These are phyloP conservation scores for Acrocephalus scirpaceus DNA, from an alignment of 2,797 vertebrate species.

Conservation along the genomic window DNA sequence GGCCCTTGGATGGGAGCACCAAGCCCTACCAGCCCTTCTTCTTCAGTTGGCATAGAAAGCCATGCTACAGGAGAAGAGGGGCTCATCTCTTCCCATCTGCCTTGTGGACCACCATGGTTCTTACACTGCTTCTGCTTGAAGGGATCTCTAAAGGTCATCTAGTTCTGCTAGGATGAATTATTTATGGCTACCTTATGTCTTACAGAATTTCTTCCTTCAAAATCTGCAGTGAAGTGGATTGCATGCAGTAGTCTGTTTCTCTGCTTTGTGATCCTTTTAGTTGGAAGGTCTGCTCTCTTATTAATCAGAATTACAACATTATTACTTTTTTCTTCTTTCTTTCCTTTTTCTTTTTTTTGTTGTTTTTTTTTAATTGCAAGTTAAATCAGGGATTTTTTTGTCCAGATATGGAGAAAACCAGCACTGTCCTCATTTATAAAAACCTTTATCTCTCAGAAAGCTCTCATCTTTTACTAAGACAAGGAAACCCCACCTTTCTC, in stretches of 20 bases:
- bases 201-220: background rate
- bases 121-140: background rate
- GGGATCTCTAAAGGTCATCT: background rate
- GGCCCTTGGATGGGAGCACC: background rate
- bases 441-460: background rate
- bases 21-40: background rate
- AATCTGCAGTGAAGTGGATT: background rate
- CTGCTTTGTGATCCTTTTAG: background rate
- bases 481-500: background rate
- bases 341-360: background rate
- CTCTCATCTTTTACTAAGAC: background rate
- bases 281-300: background rate
- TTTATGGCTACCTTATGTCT: background rate
- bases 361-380: background rate
- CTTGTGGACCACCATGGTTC: background rate
- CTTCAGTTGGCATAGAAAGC: background rate
- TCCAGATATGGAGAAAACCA: background rate
- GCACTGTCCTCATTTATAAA: background rate
- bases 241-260: background rate
- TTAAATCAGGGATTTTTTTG: background rate
- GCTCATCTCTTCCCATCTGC: background rate
- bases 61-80: background rate
- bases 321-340: rapidly evolving
- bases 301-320: background rate
- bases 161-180: background rate